phyloP scores from a whole-genome alignment of 2,113 vertebrate genomes.

The Cichladusa arquata region DNA sequence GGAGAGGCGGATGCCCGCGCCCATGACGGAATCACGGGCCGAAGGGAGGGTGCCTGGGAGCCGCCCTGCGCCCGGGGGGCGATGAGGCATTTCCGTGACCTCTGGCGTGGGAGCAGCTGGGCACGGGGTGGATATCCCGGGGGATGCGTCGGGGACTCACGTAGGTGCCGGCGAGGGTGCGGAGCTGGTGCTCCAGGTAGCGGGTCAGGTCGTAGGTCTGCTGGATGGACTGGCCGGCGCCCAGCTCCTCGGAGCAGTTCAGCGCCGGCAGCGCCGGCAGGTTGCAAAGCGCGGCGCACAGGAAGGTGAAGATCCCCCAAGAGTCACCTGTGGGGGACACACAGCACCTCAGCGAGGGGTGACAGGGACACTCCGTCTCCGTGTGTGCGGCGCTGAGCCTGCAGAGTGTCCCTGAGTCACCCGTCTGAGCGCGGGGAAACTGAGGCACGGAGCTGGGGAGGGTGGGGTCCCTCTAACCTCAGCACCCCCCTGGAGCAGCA shows the following conservation, averaged over 20 bases:
- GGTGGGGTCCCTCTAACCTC: neutral
- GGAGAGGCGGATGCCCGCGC: constrained; percentile 33
- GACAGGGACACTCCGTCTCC: neutral
- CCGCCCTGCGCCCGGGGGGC: neutral
- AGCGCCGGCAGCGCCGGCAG: constrained; percentile 77
- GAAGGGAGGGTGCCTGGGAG: neutral
- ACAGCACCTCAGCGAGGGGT: neutral
- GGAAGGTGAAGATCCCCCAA: constrained; percentile 81
- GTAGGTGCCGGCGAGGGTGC: constrained; percentile 91
- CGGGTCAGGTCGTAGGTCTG: constrained; percentile 96
- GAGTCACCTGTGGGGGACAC: constrained; percentile 78
- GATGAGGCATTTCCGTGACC: constrained; percentile 31
- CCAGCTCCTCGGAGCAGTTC: constrained; percentile 79
- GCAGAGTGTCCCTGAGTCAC: neutral
- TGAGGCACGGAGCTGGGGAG: neutral
- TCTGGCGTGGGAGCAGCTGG: neutral
- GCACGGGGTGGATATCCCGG: neutral
- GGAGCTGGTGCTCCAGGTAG: constrained; percentile 96
- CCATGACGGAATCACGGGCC: neutral
- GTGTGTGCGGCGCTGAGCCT: neutral
- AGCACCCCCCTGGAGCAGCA: neutral
- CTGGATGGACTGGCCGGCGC: constrained; percentile 89
- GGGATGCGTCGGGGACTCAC: constrained; percentile 68
- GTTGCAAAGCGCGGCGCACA: constrained; percentile 81
- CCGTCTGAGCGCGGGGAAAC: neutral